Evolutionary conservation across 2,888 invertebrate species (phyloP), one percentile per base, ranked within the genome.

Genomic region (Polyommatus iphigenia): DNA sequence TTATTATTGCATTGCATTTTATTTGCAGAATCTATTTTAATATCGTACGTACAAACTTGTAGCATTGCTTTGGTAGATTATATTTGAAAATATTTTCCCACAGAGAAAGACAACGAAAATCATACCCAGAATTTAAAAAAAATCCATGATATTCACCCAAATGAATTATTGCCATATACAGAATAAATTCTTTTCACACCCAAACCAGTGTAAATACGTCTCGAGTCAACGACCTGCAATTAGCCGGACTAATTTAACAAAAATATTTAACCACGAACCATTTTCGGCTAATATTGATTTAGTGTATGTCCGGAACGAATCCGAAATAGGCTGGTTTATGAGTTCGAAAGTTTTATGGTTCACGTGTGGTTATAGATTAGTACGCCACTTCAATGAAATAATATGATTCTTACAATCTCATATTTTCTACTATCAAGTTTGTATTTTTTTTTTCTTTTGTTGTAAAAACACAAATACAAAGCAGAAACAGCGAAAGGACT

Each of bases 181-280:
- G 67, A 67, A 67, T 67, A 32, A 67, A 67, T 67, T 67, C 67
- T 67, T 67, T 15, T 67, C 67, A 67, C 67, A 32, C 29, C 29
- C 67, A 67, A 67, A 67, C 67, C 67, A 67, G 67, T 67, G 29
- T 67, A 32, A 32, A 67, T 29, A 67, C 67, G 62, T 0, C 13
- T 32, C 4, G 15, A 15, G 67, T 67, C 32, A 67, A 32, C 15
- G 67, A 32, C 29, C 29, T 15, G 29, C 67, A 67, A 67, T 67
- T 32, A 32, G 67, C 29, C 29, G 67, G 67, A 67, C 67, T 67
- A 29, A 67, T 67, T 67, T 67, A 32, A 67, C 29, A 15, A 67
- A 67, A 67, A 67, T 32, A 67, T 67, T 67, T 67, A 67, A 67
- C 67, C 13, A 29, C 67, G 67, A 67, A 67, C 67, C 67, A 67